phyloP scores from a whole-genome alignment of 2,888 invertebrate genomes.

The Cerceris rybyensis region DNA sequence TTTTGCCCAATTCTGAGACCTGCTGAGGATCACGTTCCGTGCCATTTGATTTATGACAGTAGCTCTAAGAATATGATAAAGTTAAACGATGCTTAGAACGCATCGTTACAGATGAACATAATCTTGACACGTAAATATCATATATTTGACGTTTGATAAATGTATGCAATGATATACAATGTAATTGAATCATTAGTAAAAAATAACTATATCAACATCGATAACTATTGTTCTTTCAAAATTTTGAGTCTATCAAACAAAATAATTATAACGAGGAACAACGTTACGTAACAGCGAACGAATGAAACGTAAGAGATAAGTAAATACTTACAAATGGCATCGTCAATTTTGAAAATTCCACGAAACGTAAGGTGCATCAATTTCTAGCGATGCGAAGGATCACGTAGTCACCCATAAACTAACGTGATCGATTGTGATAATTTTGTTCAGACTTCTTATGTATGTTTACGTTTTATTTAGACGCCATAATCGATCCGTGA shows the following conservation, averaged over 20 bases:
- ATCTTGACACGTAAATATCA: too few species aligned
- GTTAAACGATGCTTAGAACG: too few species aligned
- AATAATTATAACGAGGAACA: too few species aligned
- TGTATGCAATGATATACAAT: too few species aligned
- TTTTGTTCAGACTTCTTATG: neutral
- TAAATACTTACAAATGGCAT: neutral
- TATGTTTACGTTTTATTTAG: neutral
- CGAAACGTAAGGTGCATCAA: slow-evolving; percentile 8
- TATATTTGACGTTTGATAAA: too few species aligned
- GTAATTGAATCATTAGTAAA: too few species aligned
- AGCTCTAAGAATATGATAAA: neutral
- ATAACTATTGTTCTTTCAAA: too few species aligned
- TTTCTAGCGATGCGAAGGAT: slow-evolving; percentile 16
- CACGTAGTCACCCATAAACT: slow-evolving; percentile 35
- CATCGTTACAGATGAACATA: too few species aligned
- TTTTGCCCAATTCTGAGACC: slow-evolving; percentile 37
- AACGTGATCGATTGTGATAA: slow-evolving; percentile 27
- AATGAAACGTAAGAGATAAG: neutral
- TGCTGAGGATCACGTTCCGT: slow-evolving; percentile 18
- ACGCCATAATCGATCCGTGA: neutral
- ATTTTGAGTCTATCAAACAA: too few species aligned
- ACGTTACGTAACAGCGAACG: neutral
- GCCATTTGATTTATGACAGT: neutral
- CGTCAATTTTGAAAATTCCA: slow-evolving; percentile 19
- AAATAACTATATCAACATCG: too few species aligned